Conservation (phyloP, 2,888 invertebrate genomes). For the Fragum fragum region DNA sequence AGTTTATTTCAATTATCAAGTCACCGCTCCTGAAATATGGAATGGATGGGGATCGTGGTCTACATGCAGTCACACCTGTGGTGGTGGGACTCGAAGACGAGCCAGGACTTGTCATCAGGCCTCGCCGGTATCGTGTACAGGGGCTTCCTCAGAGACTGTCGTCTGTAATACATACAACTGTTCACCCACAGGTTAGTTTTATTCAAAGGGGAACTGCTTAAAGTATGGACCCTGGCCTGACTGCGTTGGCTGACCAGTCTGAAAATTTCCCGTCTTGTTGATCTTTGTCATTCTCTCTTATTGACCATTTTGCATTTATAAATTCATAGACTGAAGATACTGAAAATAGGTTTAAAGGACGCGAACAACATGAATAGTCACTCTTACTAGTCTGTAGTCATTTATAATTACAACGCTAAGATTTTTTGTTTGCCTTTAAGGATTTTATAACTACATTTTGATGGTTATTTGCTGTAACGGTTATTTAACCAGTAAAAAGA, state of each 20-base stretch:
- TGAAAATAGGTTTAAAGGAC: no score
- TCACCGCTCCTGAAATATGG: background rate
- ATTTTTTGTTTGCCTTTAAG: background rate
- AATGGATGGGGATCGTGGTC: background rate
- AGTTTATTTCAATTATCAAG: no score
- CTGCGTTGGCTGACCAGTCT: no score
- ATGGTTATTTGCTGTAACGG: no score
- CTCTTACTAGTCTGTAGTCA: background rate
- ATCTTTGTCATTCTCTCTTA: no score
- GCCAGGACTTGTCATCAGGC: background rate
- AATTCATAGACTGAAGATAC: no score
- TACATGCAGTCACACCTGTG: background rate
- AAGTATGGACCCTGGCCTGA: no score
- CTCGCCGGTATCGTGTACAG: background rate
- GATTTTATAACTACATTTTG: background rate
- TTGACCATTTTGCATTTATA: no score
- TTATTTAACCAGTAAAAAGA: no score
- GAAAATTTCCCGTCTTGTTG: no score
- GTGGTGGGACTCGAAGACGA: background rate
- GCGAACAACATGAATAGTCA: no score
- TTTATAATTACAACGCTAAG: background rate
- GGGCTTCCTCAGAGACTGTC: background rate
- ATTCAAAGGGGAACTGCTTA: no score
- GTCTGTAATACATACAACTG: slow-evolving; percentile 18
- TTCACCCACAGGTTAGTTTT: background rate